These are phyloP conservation scores for Alauda arvensis DNA, from an alignment of 2,797 vertebrate genomes.

Conservation along the genomic window DNA sequence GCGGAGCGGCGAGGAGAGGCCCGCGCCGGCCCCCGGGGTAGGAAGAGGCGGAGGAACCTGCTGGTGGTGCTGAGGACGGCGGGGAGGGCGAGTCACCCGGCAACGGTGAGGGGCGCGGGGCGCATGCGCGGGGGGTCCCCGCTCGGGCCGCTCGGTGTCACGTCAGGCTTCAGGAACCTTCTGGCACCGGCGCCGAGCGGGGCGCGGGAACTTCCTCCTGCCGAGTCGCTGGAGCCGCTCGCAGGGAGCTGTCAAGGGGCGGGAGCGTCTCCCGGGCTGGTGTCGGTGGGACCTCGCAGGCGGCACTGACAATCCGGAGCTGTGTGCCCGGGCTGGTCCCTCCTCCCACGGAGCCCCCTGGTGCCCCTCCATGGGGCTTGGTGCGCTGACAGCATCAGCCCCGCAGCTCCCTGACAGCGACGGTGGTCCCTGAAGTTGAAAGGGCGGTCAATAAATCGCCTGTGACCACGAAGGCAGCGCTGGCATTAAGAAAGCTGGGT, in stretches of 20 bases:
- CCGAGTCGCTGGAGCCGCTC: not conserved
- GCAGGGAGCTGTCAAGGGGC: constrained; percentile 1
- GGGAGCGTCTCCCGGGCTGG: not conserved
- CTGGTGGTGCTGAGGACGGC: constrained; percentile 47
- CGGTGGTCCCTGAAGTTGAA: not conserved
- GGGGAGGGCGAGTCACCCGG: constrained; percentile 61
- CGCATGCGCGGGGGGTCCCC: constrained; percentile 15
- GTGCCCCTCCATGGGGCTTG: not conserved
- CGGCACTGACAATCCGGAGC: not conserved
- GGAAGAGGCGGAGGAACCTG: constrained; percentile 56
- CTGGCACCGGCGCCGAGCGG: not conserved
- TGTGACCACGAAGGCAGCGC: not conserved
- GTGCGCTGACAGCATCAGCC: not conserved
- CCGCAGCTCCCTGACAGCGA: not conserved
- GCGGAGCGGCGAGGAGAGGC: not conserved
- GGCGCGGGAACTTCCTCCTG: constrained; percentile 24
- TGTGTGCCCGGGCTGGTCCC: not conserved
- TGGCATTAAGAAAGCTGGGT: not conserved
- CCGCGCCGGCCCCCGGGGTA: constrained; percentile 25
- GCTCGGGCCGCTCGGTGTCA: not conserved
- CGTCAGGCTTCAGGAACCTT: constrained; percentile 12
- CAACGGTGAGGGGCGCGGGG: constrained; percentile 59
- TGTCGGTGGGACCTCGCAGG: not conserved
- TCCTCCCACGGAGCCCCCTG: not conserved
- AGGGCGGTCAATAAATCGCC: not conserved